phyloP scores from a whole-genome alignment of 1,140 invertebrate species.

The Trypoxylus dichotomus region DNA sequence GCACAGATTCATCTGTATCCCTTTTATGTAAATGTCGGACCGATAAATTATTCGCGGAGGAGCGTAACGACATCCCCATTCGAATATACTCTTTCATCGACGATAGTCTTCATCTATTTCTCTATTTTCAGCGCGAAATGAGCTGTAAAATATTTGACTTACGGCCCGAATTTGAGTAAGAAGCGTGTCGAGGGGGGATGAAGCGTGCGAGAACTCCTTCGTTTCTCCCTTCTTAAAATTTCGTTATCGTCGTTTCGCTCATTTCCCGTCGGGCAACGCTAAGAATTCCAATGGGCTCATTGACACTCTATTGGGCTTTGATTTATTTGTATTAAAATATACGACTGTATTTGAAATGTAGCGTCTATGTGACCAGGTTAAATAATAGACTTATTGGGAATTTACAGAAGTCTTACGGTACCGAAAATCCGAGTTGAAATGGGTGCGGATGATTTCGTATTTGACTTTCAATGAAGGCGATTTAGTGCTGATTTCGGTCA shows the following conservation, averaged over 20 bases:
- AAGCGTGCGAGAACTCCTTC: background rate
- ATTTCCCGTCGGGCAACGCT: background rate
- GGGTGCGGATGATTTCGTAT: no score
- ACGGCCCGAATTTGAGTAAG: background rate
- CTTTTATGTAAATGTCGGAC: background rate
- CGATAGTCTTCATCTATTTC: slow-evolving; percentile 1
- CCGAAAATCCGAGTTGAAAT: no score
- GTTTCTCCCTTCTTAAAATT: background rate
- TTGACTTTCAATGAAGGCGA: no score
- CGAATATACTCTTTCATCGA: background rate
- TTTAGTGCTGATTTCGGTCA: no score
- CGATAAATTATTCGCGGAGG: background rate
- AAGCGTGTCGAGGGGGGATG: background rate
- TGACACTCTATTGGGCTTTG: background rate
- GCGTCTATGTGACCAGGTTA: background rate
- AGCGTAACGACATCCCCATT: background rate
- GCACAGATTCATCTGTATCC: background rate
- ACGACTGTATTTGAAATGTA: slow-evolving; percentile 7
- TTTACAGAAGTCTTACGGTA: background rate
- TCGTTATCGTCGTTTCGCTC: background rate
- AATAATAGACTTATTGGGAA: background rate
- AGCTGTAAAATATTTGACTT: slow-evolving; percentile 10
- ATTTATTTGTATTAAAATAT: slow-evolving; percentile 14
- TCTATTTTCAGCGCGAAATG: slow-evolving; percentile 3
- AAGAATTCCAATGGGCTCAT: slow-evolving; percentile 10